Conservation (phyloP, 92 coral and sea anemone genomes). For the Scolanthus callimorphus region DNA sequence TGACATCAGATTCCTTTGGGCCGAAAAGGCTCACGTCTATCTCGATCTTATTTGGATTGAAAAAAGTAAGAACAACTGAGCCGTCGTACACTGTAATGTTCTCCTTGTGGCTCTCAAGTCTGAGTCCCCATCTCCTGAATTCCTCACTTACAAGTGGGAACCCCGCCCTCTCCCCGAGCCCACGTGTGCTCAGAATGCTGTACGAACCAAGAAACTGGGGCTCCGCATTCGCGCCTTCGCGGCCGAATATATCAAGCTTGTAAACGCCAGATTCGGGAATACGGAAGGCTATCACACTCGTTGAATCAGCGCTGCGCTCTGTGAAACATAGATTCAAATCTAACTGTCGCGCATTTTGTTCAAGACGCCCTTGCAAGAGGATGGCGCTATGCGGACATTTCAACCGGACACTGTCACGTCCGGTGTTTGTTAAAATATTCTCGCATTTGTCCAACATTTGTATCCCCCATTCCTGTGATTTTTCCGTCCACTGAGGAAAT, state of each 20-base stretch:
- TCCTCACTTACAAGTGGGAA: slow-evolving; percentile 66
- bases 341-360: slow-evolving; percentile 51
- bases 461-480: slow-evolving; percentile 45
- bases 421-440: slow-evolving; percentile 47
- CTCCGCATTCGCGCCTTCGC: slow-evolving; percentile 48
- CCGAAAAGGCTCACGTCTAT: slow-evolving; percentile 39
- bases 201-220: slow-evolving; percentile 54
- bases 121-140: slow-evolving; percentile 74
- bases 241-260: slow-evolving; percentile 67
- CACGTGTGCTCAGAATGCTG: slow-evolving; percentile 45
- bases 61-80: slow-evolving; percentile 40
- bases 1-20: slow-evolving; percentile 18
- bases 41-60: slow-evolving; percentile 46
- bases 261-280: slow-evolving; percentile 69
- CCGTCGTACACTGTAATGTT: slow-evolving; percentile 64
- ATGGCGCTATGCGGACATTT: slow-evolving; percentile 41
- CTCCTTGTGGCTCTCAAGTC: slow-evolving; percentile 71
- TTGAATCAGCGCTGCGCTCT: slow-evolving; percentile 25
- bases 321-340: slow-evolving; percentile 61
- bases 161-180: slow-evolving; percentile 66
- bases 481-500: slow-evolving; percentile 49
- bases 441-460: slow-evolving; percentile 51
- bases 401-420: slow-evolving; percentile 30
- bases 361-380: slow-evolving; percentile 47
- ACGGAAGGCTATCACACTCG: slow-evolving; percentile 47